A percentile compares a stretch with the other conserved stretches of the same genome.
These are phyloP conservation scores for Ctenosaura bakeri DNA, from an alignment of 2,797 vertebrate genomes.

Conservation along the genomic window DNA sequence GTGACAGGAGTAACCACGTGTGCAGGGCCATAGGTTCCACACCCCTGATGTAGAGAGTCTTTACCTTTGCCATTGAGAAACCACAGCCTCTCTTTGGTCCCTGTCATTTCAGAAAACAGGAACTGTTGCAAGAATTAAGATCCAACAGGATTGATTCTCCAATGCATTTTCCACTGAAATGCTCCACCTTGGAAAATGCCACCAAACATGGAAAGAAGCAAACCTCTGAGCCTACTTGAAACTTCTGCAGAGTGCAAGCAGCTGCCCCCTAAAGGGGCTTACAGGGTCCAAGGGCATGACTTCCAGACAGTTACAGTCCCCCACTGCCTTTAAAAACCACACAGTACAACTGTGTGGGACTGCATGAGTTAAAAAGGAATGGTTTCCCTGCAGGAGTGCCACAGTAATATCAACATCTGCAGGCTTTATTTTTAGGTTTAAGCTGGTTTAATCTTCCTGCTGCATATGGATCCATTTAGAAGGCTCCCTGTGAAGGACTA, in stretches of 20 bases:
- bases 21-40: not conserved
- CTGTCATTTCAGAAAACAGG: not conserved
- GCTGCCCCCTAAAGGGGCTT: not conserved
- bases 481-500: rapidly evolving
- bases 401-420: not conserved
- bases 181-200: not conserved
- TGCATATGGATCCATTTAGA: not conserved
- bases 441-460: not conserved
- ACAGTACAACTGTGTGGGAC: not conserved
- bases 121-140: not conserved
- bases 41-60: not conserved
- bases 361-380: constrained; percentile 5
- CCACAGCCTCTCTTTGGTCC: not conserved
- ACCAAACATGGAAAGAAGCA: not conserved
- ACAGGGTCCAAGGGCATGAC: not conserved
- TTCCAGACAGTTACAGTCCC: not conserved
- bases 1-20: not conserved
- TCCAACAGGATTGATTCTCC: not conserved
- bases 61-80: not conserved
- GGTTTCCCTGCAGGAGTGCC: not conserved
- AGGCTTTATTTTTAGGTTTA: not conserved
- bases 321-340: not conserved
- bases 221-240: not conserved
- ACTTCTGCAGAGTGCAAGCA: not conserved
- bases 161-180: not conserved